Conservation (phyloP, 2,113 vertebrate species). For the Rhegmatorhina hoffmannsi region DNA sequence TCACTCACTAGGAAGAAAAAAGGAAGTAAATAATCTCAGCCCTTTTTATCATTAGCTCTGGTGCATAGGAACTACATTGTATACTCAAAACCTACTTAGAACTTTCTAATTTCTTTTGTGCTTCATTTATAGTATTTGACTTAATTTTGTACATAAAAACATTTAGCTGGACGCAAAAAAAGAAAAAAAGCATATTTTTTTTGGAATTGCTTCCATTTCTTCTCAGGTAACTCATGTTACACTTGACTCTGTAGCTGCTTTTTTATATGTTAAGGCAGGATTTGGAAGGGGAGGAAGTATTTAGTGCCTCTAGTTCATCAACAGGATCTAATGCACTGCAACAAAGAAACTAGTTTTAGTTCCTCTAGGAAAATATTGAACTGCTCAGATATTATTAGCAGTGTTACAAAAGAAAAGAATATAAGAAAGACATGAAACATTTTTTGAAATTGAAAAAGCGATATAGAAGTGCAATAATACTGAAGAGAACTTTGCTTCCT, state of each 20-base stretch:
- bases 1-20: not conserved
- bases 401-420: not conserved
- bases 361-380: not conserved
- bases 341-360: not conserved
- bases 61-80: not conserved
- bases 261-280: not conserved
- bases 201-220: not conserved
- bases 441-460: not conserved
- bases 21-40: not conserved
- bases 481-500: not conserved
- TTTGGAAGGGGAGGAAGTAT: not conserved
- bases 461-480: not conserved
- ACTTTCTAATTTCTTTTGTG: not conserved
- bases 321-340: not conserved
- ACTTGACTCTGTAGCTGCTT: not conserved
- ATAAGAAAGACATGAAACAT: not conserved
- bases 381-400: not conserved
- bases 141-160: not conserved
- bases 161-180: not conserved
- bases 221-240: not conserved
- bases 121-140: not conserved
- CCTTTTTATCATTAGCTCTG: not conserved
- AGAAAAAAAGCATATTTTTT: not conserved
- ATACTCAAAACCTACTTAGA: not conserved
- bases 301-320: not conserved